Evolutionary conservation across 1,140 invertebrate species (phyloP), one percentile per base, ranked within the genome.

Genomic region (Condylostylus longicornis): DNA sequence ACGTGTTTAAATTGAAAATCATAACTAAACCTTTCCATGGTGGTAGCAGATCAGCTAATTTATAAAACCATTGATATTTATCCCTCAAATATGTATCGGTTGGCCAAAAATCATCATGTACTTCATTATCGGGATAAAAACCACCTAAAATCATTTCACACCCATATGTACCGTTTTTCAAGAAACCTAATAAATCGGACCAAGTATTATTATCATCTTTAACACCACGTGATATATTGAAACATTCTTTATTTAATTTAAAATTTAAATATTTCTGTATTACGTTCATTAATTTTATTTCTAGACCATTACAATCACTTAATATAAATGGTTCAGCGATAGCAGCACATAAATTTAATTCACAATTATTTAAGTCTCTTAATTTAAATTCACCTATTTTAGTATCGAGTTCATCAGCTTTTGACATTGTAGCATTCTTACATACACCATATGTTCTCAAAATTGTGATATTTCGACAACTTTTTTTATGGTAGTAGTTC

Each of bases 211-310:
- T 5, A 12, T 49, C 37, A 14, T 49, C 19, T 43, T 58, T 47
- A 29, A 67, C 64, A 4, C 68, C 69, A 12, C 68, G 55, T 1
- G 63, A 70, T 23, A 69, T 73, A 38, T 72, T 71, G 42, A 40
- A 73, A 18, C 64, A 69, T 4, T 43, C 46, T 28, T 47, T 47
- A 28, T 52, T 52, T 2, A 49, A 55, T 37, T 28, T 4, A 34
- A 60, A 60, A 7, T 41, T 25, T n/a, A 60, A 34, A 1, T 50
- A 50, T 29, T 48, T 50, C 2, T 47, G 43, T 42, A 60, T 50
- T 10, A 58, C 52, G 1, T 43, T 42, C 18, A 60, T 22, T 2
- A 60, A 49, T 5, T 49, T 35, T 42, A 61, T 45, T 38, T 61
- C 58, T 4, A 61, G 30, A 2, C 58, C 58, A 29, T 44, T 4